These are phyloP conservation scores for Aegithalos caudatus DNA, from an alignment of 2,113 vertebrate species.

Conservation along the genomic window DNA sequence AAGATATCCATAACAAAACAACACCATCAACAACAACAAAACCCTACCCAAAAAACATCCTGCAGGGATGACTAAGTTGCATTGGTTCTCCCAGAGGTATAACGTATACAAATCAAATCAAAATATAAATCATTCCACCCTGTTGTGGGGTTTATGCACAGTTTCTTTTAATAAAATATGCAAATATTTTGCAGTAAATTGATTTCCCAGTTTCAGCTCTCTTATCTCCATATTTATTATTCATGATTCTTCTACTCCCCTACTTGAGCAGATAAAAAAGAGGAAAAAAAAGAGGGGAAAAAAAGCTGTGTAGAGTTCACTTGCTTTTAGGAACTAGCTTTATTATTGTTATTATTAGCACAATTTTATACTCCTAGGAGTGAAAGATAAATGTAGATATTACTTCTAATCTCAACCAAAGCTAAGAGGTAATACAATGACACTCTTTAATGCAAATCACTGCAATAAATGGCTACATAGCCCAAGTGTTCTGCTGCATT, in stretches of 20 bases:
- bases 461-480: conserved; percentile 67
- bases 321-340: conserved; percentile 66
- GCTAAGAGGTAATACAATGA: conserved; percentile 64
- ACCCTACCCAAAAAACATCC: conserved; percentile 22
- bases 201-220: conserved; percentile 83
- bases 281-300: not conserved
- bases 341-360: conserved; percentile 66
- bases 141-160: conserved; percentile 73
- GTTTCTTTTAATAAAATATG: conserved; percentile 87
- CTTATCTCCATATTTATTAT: conserved; percentile 84
- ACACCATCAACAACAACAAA: conserved; percentile 42
- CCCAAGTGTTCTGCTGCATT: conserved; percentile 47
- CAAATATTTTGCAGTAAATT: conserved; percentile 85
- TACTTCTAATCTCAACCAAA: conserved; percentile 59
- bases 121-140: conserved; percentile 75
- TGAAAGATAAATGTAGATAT: conserved; percentile 61
- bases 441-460: conserved; percentile 55
- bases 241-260: conserved; percentile 73
- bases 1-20: conserved; percentile 30
- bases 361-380: conserved; percentile 56
- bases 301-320: conserved; percentile 36
- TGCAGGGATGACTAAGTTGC: conserved; percentile 56
- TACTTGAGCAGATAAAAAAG: conserved; percentile 43
- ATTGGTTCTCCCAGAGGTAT: conserved; percentile 67
- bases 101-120: conserved; percentile 77